Percentiles rank a stretch among this genome's conserved stretches.
Conservation (phyloP, 2,797 vertebrate species). For the Hippoglossus hippoglossus region DNA sequence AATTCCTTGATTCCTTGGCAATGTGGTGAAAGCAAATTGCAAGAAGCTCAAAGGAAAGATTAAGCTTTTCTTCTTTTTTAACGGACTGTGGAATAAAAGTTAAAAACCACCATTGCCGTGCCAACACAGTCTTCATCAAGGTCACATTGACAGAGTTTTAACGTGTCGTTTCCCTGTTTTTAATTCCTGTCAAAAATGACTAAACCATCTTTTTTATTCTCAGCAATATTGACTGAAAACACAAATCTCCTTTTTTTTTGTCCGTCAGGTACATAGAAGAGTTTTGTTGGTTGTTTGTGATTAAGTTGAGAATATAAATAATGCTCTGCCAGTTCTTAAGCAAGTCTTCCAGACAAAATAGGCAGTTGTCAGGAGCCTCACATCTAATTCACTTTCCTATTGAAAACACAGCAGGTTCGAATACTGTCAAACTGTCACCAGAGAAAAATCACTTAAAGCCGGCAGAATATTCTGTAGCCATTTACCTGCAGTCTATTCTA, state of each 20-base stretch:
- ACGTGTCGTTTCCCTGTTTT: conserved; percentile 19
- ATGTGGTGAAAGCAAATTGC: conserved; percentile 42
- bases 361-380: too few relatives aligned
- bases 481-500: too few relatives aligned
- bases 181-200: conserved; percentile 43
- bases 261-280: neutral
- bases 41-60: conserved; percentile 46
- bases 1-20: conserved; percentile 54
- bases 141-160: conserved; percentile 46
- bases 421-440: too few relatives aligned
- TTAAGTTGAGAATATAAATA: too few relatives aligned
- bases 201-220: conserved; percentile 25
- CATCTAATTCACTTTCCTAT: too few relatives aligned
- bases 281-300: neutral
- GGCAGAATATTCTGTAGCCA: too few relatives aligned
- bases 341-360: too few relatives aligned
- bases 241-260: neutral
- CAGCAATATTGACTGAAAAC: conserved; percentile 12
- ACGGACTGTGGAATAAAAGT: conserved; percentile 27
- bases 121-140: conserved; percentile 32
- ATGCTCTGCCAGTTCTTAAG: too few relatives aligned
- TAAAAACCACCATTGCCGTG: conserved; percentile 1
- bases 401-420: too few relatives aligned
- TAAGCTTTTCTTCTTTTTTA: conserved; percentile 36
- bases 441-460: too few relatives aligned